These are phyloP conservation scores for Synanthedon myopaeformis DNA, from an alignment of 2,888 invertebrate genomes.

Conservation along the genomic window DNA sequence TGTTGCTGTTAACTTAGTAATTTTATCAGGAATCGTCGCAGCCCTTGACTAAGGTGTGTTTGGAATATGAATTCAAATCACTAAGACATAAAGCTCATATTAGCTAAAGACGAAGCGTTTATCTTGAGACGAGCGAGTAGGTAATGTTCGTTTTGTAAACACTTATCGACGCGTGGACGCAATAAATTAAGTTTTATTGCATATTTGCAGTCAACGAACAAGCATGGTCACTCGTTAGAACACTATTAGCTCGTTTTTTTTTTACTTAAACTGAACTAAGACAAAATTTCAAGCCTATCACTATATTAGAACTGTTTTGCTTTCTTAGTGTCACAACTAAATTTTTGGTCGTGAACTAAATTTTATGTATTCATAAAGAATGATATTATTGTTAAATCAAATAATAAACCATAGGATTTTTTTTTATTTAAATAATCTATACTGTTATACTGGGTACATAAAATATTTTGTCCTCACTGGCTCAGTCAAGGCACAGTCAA, in stretches of 20 bases:
- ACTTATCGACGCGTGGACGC: constrained; percentile 42
- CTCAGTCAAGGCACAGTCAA: too few species aligned
- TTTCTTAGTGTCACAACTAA: too few species aligned
- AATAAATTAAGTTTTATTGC: constrained; percentile 61
- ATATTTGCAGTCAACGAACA: constrained; percentile 11
- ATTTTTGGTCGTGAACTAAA: too few species aligned
- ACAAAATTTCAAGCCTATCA: too few species aligned
- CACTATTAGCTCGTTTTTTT: background rate
- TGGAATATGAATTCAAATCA: background rate
- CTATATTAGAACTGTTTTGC: too few species aligned
- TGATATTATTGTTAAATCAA: too few species aligned
- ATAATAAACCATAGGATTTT: too few species aligned
- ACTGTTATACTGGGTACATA: too few species aligned
- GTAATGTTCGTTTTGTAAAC: constrained; percentile 23
- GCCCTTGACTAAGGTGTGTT: background rate
- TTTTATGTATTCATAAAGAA: too few species aligned
- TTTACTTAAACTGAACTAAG: too few species aligned
- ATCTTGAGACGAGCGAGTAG: constrained; percentile 17
- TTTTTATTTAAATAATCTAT: too few species aligned
- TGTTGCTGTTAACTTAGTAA: background rate
- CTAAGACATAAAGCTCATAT: background rate
- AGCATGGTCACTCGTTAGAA: constrained; percentile 16
- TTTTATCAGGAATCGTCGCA: background rate
- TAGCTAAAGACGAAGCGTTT: background rate
- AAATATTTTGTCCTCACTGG: too few species aligned